Percentiles rank a stretch among this genome's conserved stretches.
These are phyloP conservation scores for Callinectes sapidus DNA, from an alignment of 2,888 invertebrate species.

Conservation along the genomic window DNA sequence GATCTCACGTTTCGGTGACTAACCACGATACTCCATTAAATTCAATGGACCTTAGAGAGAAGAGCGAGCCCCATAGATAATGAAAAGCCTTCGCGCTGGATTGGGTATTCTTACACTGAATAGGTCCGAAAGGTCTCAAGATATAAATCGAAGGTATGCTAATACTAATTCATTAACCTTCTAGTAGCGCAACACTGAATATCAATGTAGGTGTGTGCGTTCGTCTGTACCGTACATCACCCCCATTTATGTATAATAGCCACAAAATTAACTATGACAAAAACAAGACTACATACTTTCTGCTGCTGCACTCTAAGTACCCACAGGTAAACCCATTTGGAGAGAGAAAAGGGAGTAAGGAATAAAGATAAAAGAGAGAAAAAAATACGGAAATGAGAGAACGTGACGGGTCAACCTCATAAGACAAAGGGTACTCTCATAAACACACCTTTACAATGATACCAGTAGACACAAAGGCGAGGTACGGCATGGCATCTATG, in stretches of 20 bases:
- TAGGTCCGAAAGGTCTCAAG: not conserved
- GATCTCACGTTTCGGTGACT: too few relatives aligned
- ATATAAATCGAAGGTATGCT: not conserved
- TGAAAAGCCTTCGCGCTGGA: not conserved
- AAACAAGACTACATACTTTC: not conserved
- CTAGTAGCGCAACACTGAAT: not conserved
- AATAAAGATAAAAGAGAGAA: not conserved
- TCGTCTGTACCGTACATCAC: not conserved
- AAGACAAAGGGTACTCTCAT: not conserved
- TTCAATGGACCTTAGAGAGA: too few relatives aligned
- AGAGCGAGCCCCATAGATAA: not conserved
- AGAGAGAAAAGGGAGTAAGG: not conserved
- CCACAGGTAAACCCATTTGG: slow-evolving; percentile 10
- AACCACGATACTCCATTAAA: too few relatives aligned
- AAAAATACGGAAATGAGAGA: not conserved
- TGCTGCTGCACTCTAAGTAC: not conserved
- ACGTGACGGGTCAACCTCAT: not conserved
- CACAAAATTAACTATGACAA: not conserved
- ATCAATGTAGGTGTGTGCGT: not conserved
- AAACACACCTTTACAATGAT: not conserved
- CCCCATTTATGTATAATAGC: not conserved
- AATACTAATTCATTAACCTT: not conserved
- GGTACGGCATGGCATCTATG: not conserved
- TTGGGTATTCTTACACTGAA: not conserved
- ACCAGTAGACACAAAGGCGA: not conserved